Base-by-base conservation (phyloP, 2,888 invertebrate genomes). In the Diachrysia chrysitis region DNA sequence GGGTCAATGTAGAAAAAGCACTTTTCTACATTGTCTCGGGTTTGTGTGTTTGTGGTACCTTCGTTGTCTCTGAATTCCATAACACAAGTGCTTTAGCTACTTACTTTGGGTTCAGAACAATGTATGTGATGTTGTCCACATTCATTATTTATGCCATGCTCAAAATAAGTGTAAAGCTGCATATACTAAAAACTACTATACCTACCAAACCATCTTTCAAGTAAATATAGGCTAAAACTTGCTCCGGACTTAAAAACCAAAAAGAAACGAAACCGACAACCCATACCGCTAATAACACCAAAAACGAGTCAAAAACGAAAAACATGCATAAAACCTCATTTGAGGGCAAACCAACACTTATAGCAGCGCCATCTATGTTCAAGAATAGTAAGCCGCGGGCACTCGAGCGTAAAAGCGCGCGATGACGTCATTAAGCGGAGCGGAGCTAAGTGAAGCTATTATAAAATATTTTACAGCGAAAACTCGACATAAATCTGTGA, bases 381-480 rank as follows among this genome's bases (percentile, higher is more conserved):
- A 19, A 21, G 2, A 56, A 32, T 57, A 29, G 58, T 58, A 62
- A 69, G 58, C 66, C 29, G 56, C 35, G 57, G 48, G 66, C 78
- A 69, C 76, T 76, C 63, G 63, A 63, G 65, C 69, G 73, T 76
- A 69, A 79, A 76, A 79, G 64, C 75, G 59, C 58, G 54, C 63
- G 62, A 55, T 75, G 76, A 77, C 66, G 72, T 79, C 79, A 76
- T 79, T 75, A 76, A 66, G 64, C 61, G 19, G 35, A 55, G 73
- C 67, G 7, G 32, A 69, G 66, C 75, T 68, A 75, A 80, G 66
- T 70, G 67, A 69, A 70, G 67, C 68, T 60, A 55, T 71, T 81
- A 74, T 63, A 75, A 70, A 80, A 75, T 32, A 81, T 70, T 81
- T 71, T 80, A 60, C 71, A 56, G 58, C 56, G 2, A 58, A 21